Evolutionary conservation across 1,140 invertebrate genomes (phyloP), one percentile per base, ranked within the genome.

Genomic region (Hesperophylax magnus): DNA sequence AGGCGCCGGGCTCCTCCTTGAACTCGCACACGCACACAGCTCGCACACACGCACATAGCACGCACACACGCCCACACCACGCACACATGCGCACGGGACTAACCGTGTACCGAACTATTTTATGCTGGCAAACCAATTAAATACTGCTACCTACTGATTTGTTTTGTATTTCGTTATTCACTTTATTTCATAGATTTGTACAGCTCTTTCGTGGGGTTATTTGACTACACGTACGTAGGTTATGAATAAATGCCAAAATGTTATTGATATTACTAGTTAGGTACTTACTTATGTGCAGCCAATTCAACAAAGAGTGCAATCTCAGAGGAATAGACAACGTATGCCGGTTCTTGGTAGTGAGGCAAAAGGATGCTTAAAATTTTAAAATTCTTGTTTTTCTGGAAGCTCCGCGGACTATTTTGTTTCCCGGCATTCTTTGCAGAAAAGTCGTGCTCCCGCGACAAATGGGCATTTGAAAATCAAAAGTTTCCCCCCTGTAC

Each of bases 401-500:
- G 39, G 39, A 47, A 72, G 17, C 31, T 72, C 47, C 9, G 6
- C 47, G 24, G 31, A 77, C 34, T 61, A 77, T 61, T 77, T 61
- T 34, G 53, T 74, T 53, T 17, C 22, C 6, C 52, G 54, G 54
- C 72, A 54, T 56, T 75, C 52, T 75, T 56, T 47, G 56, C 1
- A 34, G 67, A 61, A 53, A 60, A 75, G 56, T 80, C 69, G 20
- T 75, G 18, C 24, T 63, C 56, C 53, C 56, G 58, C 78, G 61
- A 80, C 78, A 58, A 75, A 80, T 75, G 78, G 78, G 78, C 52
- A 79, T 71, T 72, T 72, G 69, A 63, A 80, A 80, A 80, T 80
- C 78, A 80, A 80, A 80, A 74, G 71, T 74, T 80, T 76, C 47
- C 78, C 65, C 71, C 31, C 39, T 11, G 18, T 60, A 34, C 27